Percentiles rank a stretch among this genome's conserved stretches.
Conservation (phyloP, 2,888 invertebrate genomes). For the Diadegma fenestrale region DNA sequence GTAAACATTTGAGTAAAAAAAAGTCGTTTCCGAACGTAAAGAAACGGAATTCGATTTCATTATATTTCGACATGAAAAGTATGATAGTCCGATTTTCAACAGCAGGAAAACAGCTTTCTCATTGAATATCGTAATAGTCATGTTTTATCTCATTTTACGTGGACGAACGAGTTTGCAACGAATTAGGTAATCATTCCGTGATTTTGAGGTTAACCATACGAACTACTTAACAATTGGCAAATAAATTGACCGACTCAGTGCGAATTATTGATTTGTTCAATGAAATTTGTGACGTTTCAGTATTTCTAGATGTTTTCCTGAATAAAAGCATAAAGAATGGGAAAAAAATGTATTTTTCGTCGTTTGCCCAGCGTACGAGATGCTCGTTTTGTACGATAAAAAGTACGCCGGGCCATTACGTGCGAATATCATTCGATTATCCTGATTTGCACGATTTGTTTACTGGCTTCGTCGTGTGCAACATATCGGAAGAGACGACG, state of each 20-base stretch:
- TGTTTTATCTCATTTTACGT: neutral
- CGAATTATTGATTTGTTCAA: neutral
- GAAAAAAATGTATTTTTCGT: neutral
- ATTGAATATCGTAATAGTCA: neutral
- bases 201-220: constrained; percentile 4
- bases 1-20: neutral
- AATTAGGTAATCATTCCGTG: constrained; percentile 13
- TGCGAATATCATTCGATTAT: neutral
- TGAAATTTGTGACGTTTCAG: neutral
- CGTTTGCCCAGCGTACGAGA: neutral
- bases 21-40: neutral
- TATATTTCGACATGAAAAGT: neutral
- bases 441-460: neutral
- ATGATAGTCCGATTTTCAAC: neutral
- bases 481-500: neutral
- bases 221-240: neutral
- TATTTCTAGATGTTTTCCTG: neutral
- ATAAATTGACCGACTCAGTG: neutral
- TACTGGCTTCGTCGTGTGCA: neutral
- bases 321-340: neutral
- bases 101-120: neutral
- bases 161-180: neutral
- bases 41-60: neutral
- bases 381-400: neutral
- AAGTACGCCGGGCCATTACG: neutral